phyloP scores from a whole-genome alignment of 37 sponge, comb jelly and placozoan species.

The Trichoplax adhaerens region DNA sequence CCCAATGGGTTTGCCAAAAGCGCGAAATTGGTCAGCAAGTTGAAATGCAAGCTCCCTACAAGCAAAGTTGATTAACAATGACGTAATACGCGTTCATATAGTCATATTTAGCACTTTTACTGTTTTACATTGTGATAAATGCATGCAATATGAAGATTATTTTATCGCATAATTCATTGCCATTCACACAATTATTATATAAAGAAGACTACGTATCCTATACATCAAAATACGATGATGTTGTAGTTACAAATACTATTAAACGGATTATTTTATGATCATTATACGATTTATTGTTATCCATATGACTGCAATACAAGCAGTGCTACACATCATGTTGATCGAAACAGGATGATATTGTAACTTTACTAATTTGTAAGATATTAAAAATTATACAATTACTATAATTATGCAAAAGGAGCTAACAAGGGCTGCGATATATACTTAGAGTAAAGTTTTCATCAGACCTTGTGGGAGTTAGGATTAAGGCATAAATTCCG shows the following conservation, averaged over 20 bases:
- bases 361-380: too few relatives aligned
- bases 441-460: too few relatives aligned
- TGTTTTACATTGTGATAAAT: neutral
- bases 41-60: constrained; percentile 92
- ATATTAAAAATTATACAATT: too few relatives aligned
- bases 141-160: neutral
- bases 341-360: too few relatives aligned
- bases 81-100: neutral
- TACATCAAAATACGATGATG: neutral
- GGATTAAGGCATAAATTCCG: constrained; percentile 79
- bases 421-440: too few relatives aligned
- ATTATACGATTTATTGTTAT: too few relatives aligned
- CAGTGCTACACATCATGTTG: too few relatives aligned
- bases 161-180: neutral
- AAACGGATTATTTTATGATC: too few relatives aligned
- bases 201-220: neutral
- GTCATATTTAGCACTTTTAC: neutral
- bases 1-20: constrained; percentile 66
- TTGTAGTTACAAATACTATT: neutral
- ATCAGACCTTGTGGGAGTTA: constrained; percentile 66
- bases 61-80: neutral
- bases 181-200: neutral
- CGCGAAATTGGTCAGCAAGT: constrained; percentile 90
- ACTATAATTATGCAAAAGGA: too few relatives aligned
- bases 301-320: too few relatives aligned